A percentile compares a stretch with the other conserved stretches of the same genome.
These are phyloP conservation scores for Diachasma alloeum DNA, from an alignment of 1,140 invertebrate genomes.

Conservation along the genomic window DNA sequence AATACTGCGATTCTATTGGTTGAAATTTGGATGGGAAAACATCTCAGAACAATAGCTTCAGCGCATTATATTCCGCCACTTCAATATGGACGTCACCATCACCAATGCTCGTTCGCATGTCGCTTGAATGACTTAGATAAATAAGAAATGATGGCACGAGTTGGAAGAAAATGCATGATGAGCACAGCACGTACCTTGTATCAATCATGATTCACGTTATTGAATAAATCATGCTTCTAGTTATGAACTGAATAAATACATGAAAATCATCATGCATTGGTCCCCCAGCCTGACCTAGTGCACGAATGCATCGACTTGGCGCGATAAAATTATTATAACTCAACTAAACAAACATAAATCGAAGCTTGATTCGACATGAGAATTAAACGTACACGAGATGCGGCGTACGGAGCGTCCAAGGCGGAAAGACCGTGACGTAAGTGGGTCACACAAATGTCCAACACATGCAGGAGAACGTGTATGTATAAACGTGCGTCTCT, in stretches of 20 bases:
- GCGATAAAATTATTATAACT: not conserved
- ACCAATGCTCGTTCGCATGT: not conserved
- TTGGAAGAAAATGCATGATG: not conserved
- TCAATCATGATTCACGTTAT: too few species aligned
- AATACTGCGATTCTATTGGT: too few species aligned
- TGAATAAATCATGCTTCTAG: too few species aligned
- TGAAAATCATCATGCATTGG: too few species aligned
- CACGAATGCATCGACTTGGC: too few species aligned
- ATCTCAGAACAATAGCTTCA: too few species aligned
- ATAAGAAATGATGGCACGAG: not conserved
- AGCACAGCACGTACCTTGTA: not conserved
- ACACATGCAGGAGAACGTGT: not conserved
- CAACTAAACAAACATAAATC: not conserved
- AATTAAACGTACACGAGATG: not conserved
- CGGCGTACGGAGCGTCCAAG: not conserved
- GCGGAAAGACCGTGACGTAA: slow-evolving; percentile 9
- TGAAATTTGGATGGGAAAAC: too few species aligned
- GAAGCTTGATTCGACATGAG: not conserved
- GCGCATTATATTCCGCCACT: too few species aligned
- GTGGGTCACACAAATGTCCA: slow-evolving; percentile 11
- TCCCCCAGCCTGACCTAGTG: too few species aligned
- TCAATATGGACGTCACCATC: not conserved
- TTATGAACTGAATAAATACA: too few species aligned
- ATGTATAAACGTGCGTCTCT: slow-evolving; percentile 16
- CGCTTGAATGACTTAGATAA: not conserved